These are phyloP conservation scores for Boloria selene DNA, from an alignment of 2,888 invertebrate species.

Conservation along the genomic window DNA sequence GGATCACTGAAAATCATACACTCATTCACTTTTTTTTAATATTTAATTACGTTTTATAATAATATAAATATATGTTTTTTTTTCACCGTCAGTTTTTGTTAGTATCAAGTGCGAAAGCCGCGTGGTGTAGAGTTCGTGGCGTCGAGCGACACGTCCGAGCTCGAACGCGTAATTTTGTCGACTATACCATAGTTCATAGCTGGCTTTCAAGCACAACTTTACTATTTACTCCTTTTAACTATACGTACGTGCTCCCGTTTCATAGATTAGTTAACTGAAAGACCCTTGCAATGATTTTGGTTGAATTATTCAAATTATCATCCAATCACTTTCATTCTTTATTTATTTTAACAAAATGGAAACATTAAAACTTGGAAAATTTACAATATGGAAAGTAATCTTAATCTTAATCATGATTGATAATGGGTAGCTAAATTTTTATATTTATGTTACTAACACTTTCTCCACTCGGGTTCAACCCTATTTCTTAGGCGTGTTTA, in stretches of 20 bases:
- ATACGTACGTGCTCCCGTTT: conserved; percentile 37
- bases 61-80: conserved; percentile 27
- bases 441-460: no score
- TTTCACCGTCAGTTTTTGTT: conserved; percentile 37
- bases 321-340: neutral
- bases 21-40: conserved; percentile 57
- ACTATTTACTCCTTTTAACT: conserved; percentile 51
- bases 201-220: conserved; percentile 48
- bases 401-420: no score
- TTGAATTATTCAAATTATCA: neutral
- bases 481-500: no score
- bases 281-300: conserved; percentile 17
- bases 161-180: conserved; percentile 61
- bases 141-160: conserved; percentile 60
- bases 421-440: no score
- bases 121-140: conserved; percentile 54
- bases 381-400: no score
- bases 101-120: conserved; percentile 47
- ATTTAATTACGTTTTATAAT: neutral
- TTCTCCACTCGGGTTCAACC: no score
- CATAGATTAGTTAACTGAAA: conserved; percentile 37
- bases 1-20: conserved; percentile 54
- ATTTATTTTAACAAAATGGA: no score
- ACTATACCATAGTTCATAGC: conserved; percentile 53
- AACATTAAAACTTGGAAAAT: no score